Evolutionary conservation across 2,888 invertebrate genomes (phyloP), one percentile per base, ranked within the genome.

Genomic region (Ochropleura leucogaster): DNA sequence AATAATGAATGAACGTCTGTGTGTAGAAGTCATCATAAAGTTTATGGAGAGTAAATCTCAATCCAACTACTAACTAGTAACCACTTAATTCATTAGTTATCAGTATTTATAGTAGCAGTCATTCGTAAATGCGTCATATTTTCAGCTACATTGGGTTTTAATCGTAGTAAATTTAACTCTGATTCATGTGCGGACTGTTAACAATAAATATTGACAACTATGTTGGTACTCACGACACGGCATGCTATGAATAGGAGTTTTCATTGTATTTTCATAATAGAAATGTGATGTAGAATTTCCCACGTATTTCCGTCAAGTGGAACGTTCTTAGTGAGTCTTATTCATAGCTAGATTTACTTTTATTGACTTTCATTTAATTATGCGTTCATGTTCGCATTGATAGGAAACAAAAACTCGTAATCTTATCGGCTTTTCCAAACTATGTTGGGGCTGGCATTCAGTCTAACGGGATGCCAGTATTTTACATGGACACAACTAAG

Each of bases 121-220:
- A 53, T 51, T 69, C 3, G 20, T 59, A 64, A 66, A 74, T 85
- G 63, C 85, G 18, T 73, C 66, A 83, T 68, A 73, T 82, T 72
- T 82, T 82, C 72, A 65, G 40, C 40, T 42, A 14, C 42, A 79
- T 68, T 65, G 55, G 60, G 42, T 69, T 80, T 72, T 60, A 44
- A 67, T 74, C 20, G 18, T 55, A 55, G 55, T 72, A 53, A 62
- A 53, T 7, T 53, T 30, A 70, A 68, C 55, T 49, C 40, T 81
- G 77, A 85, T 67, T 83, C 82, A 83, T 65, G 55, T 14, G 14
- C 40, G 46, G 12, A 66, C 60, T 65, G 59, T 78, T 62, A 57
- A 40, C 74, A 74, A 68, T 66, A 72, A 72, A 47, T 60, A 73
- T 68, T 57, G 4, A 7, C 57, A 44, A 42, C 42, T 51, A 69